Evolutionary conservation across 2,888 invertebrate species (phyloP).

Genomic region (Drosophila helvetica): DNA sequence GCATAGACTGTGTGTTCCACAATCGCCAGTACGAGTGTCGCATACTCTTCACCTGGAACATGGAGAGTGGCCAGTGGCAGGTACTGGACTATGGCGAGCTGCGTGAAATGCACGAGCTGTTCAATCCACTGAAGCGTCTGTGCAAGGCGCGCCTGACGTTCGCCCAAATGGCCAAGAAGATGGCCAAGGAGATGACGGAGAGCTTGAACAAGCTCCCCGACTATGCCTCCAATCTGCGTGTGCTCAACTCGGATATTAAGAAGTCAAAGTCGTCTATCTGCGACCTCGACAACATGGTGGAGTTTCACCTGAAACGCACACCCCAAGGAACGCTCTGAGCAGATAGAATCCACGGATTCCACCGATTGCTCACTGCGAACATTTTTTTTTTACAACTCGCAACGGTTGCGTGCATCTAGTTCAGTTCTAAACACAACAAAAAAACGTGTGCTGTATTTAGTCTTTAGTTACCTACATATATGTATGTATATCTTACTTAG

Average conservation of each 20-base stretch:
- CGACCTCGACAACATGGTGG: conserved; percentile 83
- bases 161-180: conserved; percentile 77
- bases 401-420: conserved; percentile 61
- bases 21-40: conserved; percentile 83
- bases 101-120: conserved; percentile 73
- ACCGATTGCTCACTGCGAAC: neutral
- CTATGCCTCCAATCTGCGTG: conserved; percentile 80
- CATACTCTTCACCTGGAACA: conserved; percentile 84
- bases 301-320: conserved; percentile 82
- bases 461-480: conserved; percentile 33
- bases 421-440: conserved; percentile 61
- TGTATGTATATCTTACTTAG: conserved; percentile 32
- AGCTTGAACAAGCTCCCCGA: conserved; percentile 77
- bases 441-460: conserved; percentile 64
- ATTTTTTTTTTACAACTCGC: conserved; percentile 18
- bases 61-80: conserved; percentile 83
- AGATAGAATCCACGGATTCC: neutral
- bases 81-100: conserved; percentile 83
- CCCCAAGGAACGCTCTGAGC: conserved; percentile 45
- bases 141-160: conserved; percentile 73
- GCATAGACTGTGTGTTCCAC: conserved; percentile 82
- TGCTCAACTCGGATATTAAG: conserved; percentile 82
- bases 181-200: conserved; percentile 79
- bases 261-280: conserved; percentile 82
- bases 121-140: conserved; percentile 68